Evolutionary conservation across 1,140 invertebrate species (phyloP).

Genomic region (Radopholus similis): DNA sequence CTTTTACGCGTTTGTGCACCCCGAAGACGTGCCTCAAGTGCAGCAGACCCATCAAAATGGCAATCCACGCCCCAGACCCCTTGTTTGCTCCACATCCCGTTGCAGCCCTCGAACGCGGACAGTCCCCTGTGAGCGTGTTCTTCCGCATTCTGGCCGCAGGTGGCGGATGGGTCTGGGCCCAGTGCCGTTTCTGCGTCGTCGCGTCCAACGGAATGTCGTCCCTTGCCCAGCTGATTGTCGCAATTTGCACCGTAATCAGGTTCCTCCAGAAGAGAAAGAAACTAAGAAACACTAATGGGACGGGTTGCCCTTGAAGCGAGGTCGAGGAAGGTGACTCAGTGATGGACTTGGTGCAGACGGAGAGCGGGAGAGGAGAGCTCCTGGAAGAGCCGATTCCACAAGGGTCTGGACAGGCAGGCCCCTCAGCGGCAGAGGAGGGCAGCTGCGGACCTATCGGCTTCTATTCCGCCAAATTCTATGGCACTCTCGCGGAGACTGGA

Average conservation of each 20-base stretch:
- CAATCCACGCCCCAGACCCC: too few relatives aligned
- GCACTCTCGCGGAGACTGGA: too few relatives aligned
- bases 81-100: not conserved
- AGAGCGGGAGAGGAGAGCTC: too few relatives aligned
- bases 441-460: not conserved
- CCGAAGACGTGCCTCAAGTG: conserved; percentile 2
- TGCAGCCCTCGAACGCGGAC: not conserved
- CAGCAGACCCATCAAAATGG: too few relatives aligned
- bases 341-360: not conserved
- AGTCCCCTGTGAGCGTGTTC: not conserved
- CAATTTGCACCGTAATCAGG: not conserved
- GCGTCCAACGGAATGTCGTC: not conserved
- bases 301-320: not conserved
- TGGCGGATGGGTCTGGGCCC: not conserved
- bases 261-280: too few relatives aligned
- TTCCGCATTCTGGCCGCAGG: not conserved
- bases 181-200: not conserved
- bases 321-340: not conserved
- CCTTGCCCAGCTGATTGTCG: not conserved
- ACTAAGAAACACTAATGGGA: too few relatives aligned
- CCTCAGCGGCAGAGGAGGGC: not conserved
- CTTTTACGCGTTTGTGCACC: conserved; percentile 1
- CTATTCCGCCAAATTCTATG: conserved; percentile 1
- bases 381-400: not conserved
- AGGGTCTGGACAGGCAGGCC: not conserved